Conservation (phyloP, 2,888 invertebrate species). For the Protonemura montana region DNA sequence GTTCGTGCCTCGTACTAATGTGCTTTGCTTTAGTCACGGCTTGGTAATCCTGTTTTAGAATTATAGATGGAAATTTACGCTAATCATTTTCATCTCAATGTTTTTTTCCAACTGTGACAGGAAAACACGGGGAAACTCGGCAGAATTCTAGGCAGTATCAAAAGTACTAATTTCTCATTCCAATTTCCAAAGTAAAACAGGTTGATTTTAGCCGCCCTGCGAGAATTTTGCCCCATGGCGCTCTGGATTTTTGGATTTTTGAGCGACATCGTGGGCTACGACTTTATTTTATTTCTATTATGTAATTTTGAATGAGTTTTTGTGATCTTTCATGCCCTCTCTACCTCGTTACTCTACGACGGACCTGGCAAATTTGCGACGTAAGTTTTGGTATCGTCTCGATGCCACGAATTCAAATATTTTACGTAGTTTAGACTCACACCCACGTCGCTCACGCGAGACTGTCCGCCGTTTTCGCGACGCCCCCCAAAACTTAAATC, state of each 20-base stretch:
- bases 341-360: conserved; percentile 20
- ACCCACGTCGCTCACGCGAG: background rate
- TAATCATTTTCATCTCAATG: background rate
- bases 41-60: background rate
- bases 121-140: background rate
- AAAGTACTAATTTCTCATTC: background rate
- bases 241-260: background rate
- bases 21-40: background rate
- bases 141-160: background rate
- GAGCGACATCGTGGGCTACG: background rate
- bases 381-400: conserved; percentile 47
- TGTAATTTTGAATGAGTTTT: conserved; percentile 49
- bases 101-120: background rate
- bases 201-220: background rate
- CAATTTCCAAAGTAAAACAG: background rate
- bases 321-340: conserved; percentile 50
- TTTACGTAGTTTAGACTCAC: background rate
- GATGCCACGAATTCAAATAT: background rate
- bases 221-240: background rate
- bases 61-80: background rate
- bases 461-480: background rate
- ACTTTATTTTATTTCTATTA: conserved; percentile 45
- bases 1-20: background rate
- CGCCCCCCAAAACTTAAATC: background rate
- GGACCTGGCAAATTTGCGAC: conserved; percentile 47